Evolutionary conservation across 2,797 vertebrate genomes (phyloP), one percentile per base, ranked within the genome.

Genomic region (Sardinella longiceps): DNA sequence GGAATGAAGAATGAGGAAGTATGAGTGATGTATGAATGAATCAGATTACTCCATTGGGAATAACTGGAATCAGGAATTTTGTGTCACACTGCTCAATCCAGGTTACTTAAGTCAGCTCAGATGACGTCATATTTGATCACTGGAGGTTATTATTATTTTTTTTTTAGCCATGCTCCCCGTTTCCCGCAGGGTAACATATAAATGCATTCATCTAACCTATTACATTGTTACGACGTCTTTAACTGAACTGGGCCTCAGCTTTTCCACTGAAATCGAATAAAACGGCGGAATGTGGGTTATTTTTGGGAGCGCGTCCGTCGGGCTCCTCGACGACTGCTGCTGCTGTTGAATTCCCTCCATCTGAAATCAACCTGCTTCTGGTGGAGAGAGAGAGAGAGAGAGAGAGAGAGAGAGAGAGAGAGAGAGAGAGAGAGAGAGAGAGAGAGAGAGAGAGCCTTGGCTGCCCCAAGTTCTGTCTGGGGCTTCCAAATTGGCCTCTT

Each of bases 301-400:
- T 85, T 48, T 70, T 50, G 58, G 84, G 25, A 25, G 28, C 12
- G 12, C 43, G 56, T 48, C 11, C 2, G 9, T 63, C 39, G 7
- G 0, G 2, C n/a, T n/a, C n/a, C n/a, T n/a, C n/a, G n/a, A n/a
- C n/a, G n/a, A n/a, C n/a, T n/a, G n/a, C n/a, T n/a, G n/a, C 18
- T 7, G 11, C 80, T 81, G 25, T 43, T 28, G 0, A 46, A 50
- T 39, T 84, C 56, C 6, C 11, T 84, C 33, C 70, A 43, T 77
- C 70, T 85, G 56, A 84, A 63, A 23, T 86, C 85, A 85, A 84
- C 46, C 53, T 51, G 58, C 28, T 23, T 84, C 80, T 81, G 53
- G 56, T 15, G 46, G 50, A 48, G 39, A 20, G 48, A 20, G 60
- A 20, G 48, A 20, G 60, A 20, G 48, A 20, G 60, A 20, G 48